These are phyloP conservation scores for Tetrax tetrax DNA, from an alignment of 2,113 vertebrate genomes.

Conservation along the genomic window DNA sequence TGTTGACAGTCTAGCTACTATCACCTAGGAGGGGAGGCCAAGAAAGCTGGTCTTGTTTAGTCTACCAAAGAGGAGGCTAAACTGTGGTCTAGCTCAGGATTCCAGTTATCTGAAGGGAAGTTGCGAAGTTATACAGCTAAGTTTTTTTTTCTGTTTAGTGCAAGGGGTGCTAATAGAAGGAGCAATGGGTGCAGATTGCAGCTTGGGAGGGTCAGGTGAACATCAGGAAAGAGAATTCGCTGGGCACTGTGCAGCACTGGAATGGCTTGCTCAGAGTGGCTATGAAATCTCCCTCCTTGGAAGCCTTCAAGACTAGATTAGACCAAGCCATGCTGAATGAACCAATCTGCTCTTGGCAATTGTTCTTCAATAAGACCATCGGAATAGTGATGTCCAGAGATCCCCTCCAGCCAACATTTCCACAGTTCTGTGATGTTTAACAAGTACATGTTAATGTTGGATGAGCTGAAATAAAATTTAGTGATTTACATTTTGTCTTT, in stretches of 20 bases:
- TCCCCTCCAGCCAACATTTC: not conserved
- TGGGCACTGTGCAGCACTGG: not conserved
- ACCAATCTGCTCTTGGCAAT: fast-evolving
- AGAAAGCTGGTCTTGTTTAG: not conserved
- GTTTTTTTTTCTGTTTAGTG: not conserved
- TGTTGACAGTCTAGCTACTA: not conserved
- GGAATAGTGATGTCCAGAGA: not conserved
- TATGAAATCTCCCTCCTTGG: not conserved
- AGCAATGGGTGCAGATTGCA: not conserved
- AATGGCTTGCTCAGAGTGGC: not conserved
- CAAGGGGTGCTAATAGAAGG: not conserved
- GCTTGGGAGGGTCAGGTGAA: not conserved
- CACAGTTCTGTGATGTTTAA: not conserved
- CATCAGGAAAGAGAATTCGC: not conserved
- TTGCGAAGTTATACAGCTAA: not conserved
- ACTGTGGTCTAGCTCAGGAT: not conserved
- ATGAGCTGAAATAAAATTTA: not conserved
- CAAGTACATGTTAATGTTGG: not conserved
- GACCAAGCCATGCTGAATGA: not conserved
- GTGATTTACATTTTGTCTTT: not conserved
- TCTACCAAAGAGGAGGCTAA: not conserved
- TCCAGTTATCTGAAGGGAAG: not conserved
- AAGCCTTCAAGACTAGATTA: not conserved
- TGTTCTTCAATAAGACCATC: not conserved
- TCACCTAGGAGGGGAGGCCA: not conserved